Percentiles rank a stretch among this genome's conserved stretches.
Conservation (phyloP, 2,888 invertebrate genomes). For the Ashinkailepas kermadecensis region DNA sequence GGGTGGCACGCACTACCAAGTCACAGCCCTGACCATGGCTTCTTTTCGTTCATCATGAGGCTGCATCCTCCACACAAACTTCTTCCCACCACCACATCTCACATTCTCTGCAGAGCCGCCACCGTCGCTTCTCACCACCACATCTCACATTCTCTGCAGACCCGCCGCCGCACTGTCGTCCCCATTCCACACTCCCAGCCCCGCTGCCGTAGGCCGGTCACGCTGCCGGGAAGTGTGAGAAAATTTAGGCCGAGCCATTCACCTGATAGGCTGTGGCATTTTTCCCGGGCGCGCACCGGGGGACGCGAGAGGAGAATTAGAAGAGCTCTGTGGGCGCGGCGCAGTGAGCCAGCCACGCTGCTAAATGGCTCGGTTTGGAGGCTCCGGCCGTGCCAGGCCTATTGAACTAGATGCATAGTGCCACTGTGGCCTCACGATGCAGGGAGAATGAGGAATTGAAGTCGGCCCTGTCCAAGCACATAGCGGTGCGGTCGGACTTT, state of each 20-base stretch:
- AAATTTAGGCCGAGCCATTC: conserved; percentile 16
- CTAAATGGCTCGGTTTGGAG: not conserved
- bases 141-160: too few species aligned
- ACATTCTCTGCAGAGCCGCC: too few species aligned
- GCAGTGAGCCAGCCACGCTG: not conserved
- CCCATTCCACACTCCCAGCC: too few species aligned
- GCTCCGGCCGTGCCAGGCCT: not conserved
- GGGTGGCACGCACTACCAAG: too few species aligned
- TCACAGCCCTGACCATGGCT: too few species aligned
- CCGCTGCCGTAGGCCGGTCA: not conserved
- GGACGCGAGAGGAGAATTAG: not conserved
- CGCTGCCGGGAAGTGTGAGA: not conserved
- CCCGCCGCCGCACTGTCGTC: too few species aligned
- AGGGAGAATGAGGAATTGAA: not conserved
- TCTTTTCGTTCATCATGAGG: too few species aligned
- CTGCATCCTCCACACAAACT: too few species aligned
- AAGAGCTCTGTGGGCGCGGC: not conserved
- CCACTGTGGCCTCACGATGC: not conserved
- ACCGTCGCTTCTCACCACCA: too few species aligned
- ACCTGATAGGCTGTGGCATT: conserved; percentile 13
- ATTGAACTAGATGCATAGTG: not conserved
- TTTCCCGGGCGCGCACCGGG: not conserved
- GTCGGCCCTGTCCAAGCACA: not conserved
- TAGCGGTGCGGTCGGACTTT: not conserved
- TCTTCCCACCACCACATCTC: too few species aligned